Percentiles rank a stretch among this genome's conserved stretches.
Conservation (phyloP, 1,140 invertebrate genomes). For the Bombus fervidus region DNA sequence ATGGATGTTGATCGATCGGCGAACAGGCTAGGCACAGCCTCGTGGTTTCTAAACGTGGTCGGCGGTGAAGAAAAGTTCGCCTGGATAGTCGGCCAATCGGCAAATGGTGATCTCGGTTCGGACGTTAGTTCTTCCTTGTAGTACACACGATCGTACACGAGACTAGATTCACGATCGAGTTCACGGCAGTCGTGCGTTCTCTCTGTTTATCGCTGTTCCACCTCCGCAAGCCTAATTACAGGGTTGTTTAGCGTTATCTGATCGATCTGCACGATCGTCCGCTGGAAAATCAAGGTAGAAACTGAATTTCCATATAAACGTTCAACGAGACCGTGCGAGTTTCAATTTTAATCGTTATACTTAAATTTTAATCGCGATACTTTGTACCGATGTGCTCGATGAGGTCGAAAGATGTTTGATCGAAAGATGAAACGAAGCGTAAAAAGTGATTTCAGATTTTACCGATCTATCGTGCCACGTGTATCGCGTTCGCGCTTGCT, state of each 20-base stretch:
- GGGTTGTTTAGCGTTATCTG: too few species aligned
- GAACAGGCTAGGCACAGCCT: not conserved
- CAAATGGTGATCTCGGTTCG: slow-evolving; percentile 14
- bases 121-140: not conserved
- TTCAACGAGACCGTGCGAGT: too few species aligned
- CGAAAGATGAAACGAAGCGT: too few species aligned
- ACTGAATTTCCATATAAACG: too few species aligned
- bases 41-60: not conserved
- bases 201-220: not conserved
- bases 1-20: slow-evolving; percentile 14
- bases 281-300: too few species aligned
- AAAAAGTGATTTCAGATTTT: too few species aligned
- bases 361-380: too few species aligned
- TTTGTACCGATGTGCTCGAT: too few species aligned
- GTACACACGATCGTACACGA: slow-evolving; percentile 1
- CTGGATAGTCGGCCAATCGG: slow-evolving; percentile 1
- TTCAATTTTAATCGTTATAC: too few species aligned
- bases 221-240: not conserved
- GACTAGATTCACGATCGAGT: not conserved
- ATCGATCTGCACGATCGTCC: not conserved
- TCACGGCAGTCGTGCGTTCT: not conserved
- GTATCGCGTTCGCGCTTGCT: too few species aligned
- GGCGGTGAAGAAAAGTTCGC: slow-evolving; percentile 1
- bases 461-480: too few species aligned
- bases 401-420: too few species aligned